Evolutionary conservation across 2,888 invertebrate genomes (phyloP).

Genomic region (Andrena haemorrhoa): DNA sequence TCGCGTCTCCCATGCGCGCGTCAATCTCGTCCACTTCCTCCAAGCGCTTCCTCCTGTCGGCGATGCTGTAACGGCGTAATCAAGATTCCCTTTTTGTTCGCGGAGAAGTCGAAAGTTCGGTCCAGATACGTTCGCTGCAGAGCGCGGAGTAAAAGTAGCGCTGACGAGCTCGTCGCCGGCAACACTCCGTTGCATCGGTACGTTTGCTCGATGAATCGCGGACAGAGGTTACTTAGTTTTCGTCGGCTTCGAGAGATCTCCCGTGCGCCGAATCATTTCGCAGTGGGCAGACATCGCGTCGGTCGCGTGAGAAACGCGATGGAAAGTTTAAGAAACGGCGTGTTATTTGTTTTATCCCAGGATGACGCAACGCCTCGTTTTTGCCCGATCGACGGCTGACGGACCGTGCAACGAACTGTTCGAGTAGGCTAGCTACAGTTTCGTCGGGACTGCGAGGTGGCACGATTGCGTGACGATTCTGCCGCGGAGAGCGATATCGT

Average conservation of each 20-base stretch:
- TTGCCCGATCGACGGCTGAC: not conserved
- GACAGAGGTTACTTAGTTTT: too few relatives aligned
- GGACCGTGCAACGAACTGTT: conserved; percentile 9
- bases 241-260: too few relatives aligned
- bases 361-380: not conserved
- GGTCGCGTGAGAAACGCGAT: too few relatives aligned
- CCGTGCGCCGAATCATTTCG: too few relatives aligned
- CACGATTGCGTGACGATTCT: not conserved
- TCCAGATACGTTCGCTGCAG: not conserved
- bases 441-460: not conserved
- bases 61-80: conserved; percentile 1
- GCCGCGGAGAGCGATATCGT: not conserved
- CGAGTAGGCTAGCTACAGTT: not conserved
- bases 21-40: not conserved
- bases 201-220: too few relatives aligned
- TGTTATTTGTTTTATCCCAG: not conserved
- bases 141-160: conserved; percentile 11
- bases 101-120: conserved; percentile 20
- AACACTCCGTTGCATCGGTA: not conserved
- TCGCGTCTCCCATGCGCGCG: not conserved
- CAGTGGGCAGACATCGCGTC: too few relatives aligned
- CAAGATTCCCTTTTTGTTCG: conserved; percentile 15
- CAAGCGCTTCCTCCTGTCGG: not conserved
- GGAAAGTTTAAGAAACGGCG: too few relatives aligned
- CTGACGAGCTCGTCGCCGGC: not conserved